Evolutionary conservation across 2,113 vertebrate species (phyloP).

Genomic region (Spea bombifrons): DNA sequence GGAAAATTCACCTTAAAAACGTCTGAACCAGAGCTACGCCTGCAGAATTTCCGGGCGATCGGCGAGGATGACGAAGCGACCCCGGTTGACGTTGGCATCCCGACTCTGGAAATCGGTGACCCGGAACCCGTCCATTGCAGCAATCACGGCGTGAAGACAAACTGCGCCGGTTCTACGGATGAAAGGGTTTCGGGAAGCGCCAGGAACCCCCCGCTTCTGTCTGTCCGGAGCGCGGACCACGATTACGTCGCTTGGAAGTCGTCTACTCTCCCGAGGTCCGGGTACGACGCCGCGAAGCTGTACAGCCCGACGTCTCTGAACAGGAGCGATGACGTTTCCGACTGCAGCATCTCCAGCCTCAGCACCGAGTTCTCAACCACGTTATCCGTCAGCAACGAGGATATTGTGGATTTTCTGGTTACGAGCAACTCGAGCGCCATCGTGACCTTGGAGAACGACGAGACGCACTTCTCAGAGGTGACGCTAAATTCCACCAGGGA

Average conservation of each 20-base stretch:
- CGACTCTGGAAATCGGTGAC: constrained; percentile 84
- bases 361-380: constrained; percentile 86
- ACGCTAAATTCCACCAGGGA: constrained; percentile 65
- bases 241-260: constrained; percentile 70
- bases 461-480: constrained; percentile 70
- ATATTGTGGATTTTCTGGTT: constrained; percentile 83
- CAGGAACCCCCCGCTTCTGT: constrained; percentile 51
- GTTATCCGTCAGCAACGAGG: constrained; percentile 81
- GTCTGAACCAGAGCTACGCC: constrained; percentile 50
- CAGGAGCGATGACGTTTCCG: constrained; percentile 79
- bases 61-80: constrained; percentile 75
- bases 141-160: constrained; percentile 54
- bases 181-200: constrained; percentile 64
- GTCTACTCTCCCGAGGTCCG: constrained; percentile 80
- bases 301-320: constrained; percentile 71
- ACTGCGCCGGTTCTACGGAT: constrained; percentile 52
- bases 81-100: constrained; percentile 89
- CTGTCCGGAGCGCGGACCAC: constrained; percentile 57
- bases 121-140: constrained; percentile 74
- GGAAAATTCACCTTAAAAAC: constrained; percentile 46
- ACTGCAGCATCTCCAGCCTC: constrained; percentile 86
- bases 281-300: constrained; percentile 72
- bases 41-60: constrained; percentile 53
- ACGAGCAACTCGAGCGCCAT: constrained; percentile 89
- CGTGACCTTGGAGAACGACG: constrained; percentile 80